A percentile compares a stretch with the other conserved stretches of the same genome.
These are phyloP conservation scores for Parazoanthus darwini DNA, from an alignment of 92 coral and sea anemone species.

Conservation along the genomic window DNA sequence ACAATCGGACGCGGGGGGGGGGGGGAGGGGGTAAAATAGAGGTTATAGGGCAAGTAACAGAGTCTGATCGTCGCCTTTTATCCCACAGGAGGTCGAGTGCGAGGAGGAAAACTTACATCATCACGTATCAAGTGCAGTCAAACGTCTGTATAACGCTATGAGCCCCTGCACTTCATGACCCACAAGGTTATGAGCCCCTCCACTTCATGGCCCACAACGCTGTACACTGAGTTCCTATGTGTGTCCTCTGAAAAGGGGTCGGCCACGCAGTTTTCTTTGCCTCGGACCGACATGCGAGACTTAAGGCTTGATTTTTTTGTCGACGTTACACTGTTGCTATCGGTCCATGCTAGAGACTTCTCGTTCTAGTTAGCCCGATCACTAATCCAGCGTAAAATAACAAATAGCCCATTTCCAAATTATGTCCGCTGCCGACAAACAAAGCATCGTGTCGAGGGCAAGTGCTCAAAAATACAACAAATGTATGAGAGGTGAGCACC, in stretches of 20 bases:
- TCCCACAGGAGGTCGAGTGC: constrained; percentile 73
- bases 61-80: neutral
- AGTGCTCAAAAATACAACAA: too few relatives aligned
- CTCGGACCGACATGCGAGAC: too few relatives aligned
- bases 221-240: neutral
- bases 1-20: neutral
- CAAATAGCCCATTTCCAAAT: too few relatives aligned
- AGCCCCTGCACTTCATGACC: constrained; percentile 60
- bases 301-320: too few relatives aligned
- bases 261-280: neutral
- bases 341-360: too few relatives aligned
- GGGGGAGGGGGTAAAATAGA: neutral
- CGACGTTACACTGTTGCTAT: too few relatives aligned
- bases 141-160: constrained; percentile 80
- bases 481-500: too few relatives aligned
- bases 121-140: constrained; percentile 75
- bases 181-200: constrained; percentile 39
- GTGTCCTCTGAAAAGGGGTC: neutral
- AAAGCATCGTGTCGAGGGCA: too few relatives aligned
- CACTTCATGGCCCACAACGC: neutral
- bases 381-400: too few relatives aligned
- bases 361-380: too few relatives aligned
- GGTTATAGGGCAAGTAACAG: neutral
- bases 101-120: constrained; percentile 72
- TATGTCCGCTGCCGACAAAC: too few relatives aligned